Base-by-base conservation (phyloP, 2,113 vertebrate species). In the Poeciliopsis occidentalis region DNA sequence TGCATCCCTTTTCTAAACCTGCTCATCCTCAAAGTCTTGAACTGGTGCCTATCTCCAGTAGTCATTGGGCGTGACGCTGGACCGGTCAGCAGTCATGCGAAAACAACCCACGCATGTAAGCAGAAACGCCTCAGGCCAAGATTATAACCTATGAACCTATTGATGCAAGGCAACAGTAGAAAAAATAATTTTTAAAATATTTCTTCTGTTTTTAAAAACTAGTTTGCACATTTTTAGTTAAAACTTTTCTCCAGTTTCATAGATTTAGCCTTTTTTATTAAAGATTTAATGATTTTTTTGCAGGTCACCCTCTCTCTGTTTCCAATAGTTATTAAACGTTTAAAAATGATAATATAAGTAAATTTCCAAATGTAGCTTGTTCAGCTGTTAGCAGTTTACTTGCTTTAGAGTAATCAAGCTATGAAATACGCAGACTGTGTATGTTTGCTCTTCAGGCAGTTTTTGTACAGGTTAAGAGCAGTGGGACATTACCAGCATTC, bases 401-500 rank as follows among this genome's bases (percentile, higher is more conserved):
- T 13, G 19, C 51, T 67, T 37, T 63, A 63, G 31, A 75, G 51
- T 64, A 57, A 30, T 12, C 5, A 12, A 37, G 70, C 73, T 66
- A 19, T 65, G 47, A 15, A 60, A 19, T 69, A 11, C 6, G 39
- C 67, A 54, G 44, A 27, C 65, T 65, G 51, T 75, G 51, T 80
- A 61, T 78, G 62, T 69, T 41, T 37, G 76, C 39, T 71, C 71
- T 79, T 88, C 64, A 12, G 71, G 78, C 80, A 63, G 51, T 57
- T 57, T 30, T 87, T 71, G 62, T n/a, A 8, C 44, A 47, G 44
- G 67, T 63, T 71, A 12, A 47, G 78, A 69, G 62, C 68, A 73
- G 71, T 41, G 27, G 37, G 19, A 93, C 86, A 91, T 83, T 89
- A 78, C 64, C 51, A 51, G 75, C 68, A 85, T 90, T 87, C 86